Evolutionary conservation across 2,888 invertebrate genomes (phyloP), one percentile per base, ranked within the genome.

Genomic region (Dicyrtoma fusca): DNA sequence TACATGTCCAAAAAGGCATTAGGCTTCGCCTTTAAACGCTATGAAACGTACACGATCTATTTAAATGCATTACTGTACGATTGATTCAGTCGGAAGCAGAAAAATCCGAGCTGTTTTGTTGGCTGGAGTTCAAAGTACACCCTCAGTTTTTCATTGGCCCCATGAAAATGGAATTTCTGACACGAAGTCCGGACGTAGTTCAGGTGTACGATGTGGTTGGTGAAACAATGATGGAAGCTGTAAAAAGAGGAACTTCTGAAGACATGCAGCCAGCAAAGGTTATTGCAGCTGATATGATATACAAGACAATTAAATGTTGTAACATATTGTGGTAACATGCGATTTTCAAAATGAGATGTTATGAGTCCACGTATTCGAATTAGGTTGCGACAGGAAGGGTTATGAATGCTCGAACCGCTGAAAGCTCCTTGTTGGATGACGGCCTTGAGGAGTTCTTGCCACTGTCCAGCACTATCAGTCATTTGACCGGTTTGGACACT

Each of bases 91-190:
- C 65, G 0, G 72, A 71, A 44, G 55, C 49, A 44, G 61, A 55
- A 4, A 71, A 73, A 51, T 69, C 72, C 26, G 74, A 63, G 14
- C 61, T 77, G 8, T 64, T 62, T n/a, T 77, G 77, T 45, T 74
- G 74, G 73, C 64, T 69, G 1, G 77, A 77, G 44, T 63, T 45
- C 1, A 49, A 17, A n/a, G 61, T 64, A 55, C 55, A 74, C 68
- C 72, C 73, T 14, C 70, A 69, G 26, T 77, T 71, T 73, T 57
- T 8, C 19, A 72, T 77, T 2, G 71, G 69, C 26, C 77, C 77
- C 1, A 65, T 77, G 44, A 77, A 77, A 72, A 55, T 74, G 23
- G 76, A 77, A 34, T 47, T 72, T 2, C 49, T 76, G 21, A 68
- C 71, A 17, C 55, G n/a, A 10, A n/a, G 53, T 5, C 77, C 77